Evolutionary conservation across 2,888 invertebrate species (phyloP), one percentile per base, ranked within the genome.

Genomic region (Morpho achilles): DNA sequence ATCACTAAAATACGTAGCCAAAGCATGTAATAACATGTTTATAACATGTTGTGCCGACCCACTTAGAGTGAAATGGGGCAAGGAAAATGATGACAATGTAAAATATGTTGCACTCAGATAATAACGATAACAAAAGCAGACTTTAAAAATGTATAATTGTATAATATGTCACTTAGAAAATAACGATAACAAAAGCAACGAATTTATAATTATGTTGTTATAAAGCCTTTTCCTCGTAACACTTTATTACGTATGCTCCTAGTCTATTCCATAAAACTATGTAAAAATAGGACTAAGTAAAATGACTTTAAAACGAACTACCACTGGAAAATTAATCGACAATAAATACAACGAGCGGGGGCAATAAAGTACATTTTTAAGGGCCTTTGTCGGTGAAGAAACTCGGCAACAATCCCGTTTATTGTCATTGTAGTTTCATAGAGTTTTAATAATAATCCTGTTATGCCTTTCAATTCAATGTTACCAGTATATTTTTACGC

Each of bases 311-410:
- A 47, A 50, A 53, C 53, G 51, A 62, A 56, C 50, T 56, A 53
- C 56, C 50, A 46, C 53, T 61, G 16, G 59, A 56, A 23, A 45
- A 62, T 62, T 62, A 62, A 59, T 54, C 48, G 56, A 45, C 61
- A 44, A 62, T 62, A 62, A 59, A 62, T 46, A 48, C 53, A 22
- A 56, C 47, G 44, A 56, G 22, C 56, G 51, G 64, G 69, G 77
- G 76, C 76, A 80, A 84, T 86, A 84, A 84, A 84, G 75, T 72
- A 76, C 72, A 73, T 77, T 84, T 84, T 82, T 84, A 73, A 74
- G 64, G 72, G 68, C 68, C 70, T 77, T 70, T 77, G 81, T 81
- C 79, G 78, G 76, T 46, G 32, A 32, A 41, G 22, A 53, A 40
- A 8, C 16, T 16, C 46, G 46, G 46, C 71, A 60, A 69, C 64